Evolutionary conservation across 2,113 vertebrate genomes (phyloP), one percentile per base, ranked within the genome.

Genomic region (Aythya baeri): DNA sequence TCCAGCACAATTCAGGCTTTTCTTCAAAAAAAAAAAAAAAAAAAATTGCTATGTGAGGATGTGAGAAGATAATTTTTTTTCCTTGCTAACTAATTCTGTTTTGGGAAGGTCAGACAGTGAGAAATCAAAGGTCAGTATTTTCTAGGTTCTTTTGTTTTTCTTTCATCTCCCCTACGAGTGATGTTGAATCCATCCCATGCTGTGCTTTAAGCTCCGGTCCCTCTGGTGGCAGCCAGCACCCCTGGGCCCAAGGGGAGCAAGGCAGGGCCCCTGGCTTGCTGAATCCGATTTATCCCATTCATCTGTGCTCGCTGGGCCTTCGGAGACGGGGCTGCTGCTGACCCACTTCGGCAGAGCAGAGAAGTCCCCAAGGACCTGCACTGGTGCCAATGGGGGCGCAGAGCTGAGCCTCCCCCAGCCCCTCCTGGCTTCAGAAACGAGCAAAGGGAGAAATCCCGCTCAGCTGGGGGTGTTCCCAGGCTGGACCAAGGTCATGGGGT

Each of bases 291-390:
- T 26, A 36, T 22, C 38, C 25, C 21, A 32, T 57, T 38, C 14
- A 55, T 26, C 21, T 1, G 1, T 4, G 32, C n/a, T n/a, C n/a
- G n/a, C n/a, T n/a, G n/a, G n/a, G n/a, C 38, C 38, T 38, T 38
- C 0, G 0, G 50, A 13, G 36, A 20, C 1, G 4, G 55, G 22
- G 11, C 59, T 23, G 4, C 8, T 0, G 2, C 41, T 54, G 61
- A 4, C 36, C 70, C 3, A 0, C 26, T 36, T 17, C 11, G 50
- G 7, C 6, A 1, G 38, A 1, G 13, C 36, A 14, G 22, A 9
- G 4, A 5, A 6, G 17, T 7, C 75, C 65, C 27, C 1, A 3
- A 6, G 21, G 29, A 58, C 4, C 38, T 5, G 54, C 23, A 6
- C 34, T n/a, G 34, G 55, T 23, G 18, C 68, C 38, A 25, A 22